Evolutionary conservation across 2,888 invertebrate genomes (phyloP).

Genomic region (Ashinkailepas kermadecensis): DNA sequence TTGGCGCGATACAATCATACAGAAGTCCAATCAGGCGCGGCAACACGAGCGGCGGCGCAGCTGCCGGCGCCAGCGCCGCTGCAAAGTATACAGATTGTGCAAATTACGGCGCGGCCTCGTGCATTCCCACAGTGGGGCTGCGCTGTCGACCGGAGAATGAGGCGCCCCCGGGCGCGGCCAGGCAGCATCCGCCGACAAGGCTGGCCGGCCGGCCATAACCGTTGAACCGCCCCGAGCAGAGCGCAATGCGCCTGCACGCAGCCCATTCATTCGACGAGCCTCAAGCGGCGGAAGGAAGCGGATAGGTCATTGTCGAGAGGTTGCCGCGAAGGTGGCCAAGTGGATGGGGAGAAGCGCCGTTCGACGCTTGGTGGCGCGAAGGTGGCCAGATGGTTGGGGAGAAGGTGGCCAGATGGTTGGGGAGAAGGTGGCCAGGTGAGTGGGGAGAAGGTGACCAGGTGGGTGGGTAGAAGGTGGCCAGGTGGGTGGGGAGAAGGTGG

Average conservation of each 20-base stretch:
- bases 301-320: not conserved
- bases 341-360: no score
- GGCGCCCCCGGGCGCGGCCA: not conserved
- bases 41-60: not conserved
- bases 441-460: no score
- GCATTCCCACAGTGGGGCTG: not conserved
- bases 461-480: no score
- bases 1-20: slow-evolving; percentile 11
- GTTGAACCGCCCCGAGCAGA: not conserved
- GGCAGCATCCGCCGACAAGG: not conserved
- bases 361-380: no score
- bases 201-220: not conserved
- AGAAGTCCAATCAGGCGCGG: not conserved
- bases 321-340: not conserved
- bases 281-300: not conserved
- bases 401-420: no score
- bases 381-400: no score
- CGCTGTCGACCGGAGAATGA: not conserved
- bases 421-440: no score
- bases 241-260: not conserved
- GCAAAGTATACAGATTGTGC: not conserved
- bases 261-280: not conserved
- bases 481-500: no score
- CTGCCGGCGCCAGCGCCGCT: not conserved
- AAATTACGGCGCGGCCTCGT: not conserved